Base-by-base conservation (phyloP, 2,797 vertebrate species). In the Ctenopoma kingsleyae region DNA sequence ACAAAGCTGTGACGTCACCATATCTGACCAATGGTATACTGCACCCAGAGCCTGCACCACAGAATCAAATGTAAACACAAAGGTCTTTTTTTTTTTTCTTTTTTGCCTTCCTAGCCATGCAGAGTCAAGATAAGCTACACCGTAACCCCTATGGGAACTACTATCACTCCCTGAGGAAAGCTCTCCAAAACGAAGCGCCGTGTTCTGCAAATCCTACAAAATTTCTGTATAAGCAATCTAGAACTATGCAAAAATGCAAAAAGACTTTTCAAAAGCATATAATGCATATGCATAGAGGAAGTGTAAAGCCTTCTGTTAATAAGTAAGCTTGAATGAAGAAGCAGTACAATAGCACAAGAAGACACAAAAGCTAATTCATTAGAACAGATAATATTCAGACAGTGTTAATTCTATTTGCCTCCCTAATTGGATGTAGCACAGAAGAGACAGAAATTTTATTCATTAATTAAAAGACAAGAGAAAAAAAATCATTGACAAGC, bases 321-420 rank as follows among this genome's bases (percentile, higher is more conserved):
- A 72, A 59, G 62, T 67, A 80, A 78, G 85, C 89, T 84, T 72
- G 76, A 87, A 76, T 86, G 82, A 80, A 78, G 76, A 72, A 82
- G 71, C 32, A 4, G 71, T 63, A 88, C 81, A 86, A 90, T 85
- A 81, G 76, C 61, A 78, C 41, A 43, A 79, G 79, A 72, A 81
- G 80, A 83, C 90, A 89, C 87, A 92, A 87, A 93, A 84, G 89
- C 87, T 89, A 90, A 89, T 93, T 91, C 89, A 91, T 93, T 91
- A 89, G 91, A 87, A 85, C 85, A 89, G 93, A 93, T 93, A 88
- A 93, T 92, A 92, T 89, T 92, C 93, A 90, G 86, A 87, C 82
- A 84, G 77, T 71, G 87, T 92, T 94, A 89, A 92, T 93, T 92
- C 88, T 89, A 88, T 92, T 92, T 88, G 85, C 84, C 80, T 81